These are phyloP conservation scores for Catocala nupta DNA, from an alignment of 2,888 invertebrate genomes.

Conservation along the genomic window DNA sequence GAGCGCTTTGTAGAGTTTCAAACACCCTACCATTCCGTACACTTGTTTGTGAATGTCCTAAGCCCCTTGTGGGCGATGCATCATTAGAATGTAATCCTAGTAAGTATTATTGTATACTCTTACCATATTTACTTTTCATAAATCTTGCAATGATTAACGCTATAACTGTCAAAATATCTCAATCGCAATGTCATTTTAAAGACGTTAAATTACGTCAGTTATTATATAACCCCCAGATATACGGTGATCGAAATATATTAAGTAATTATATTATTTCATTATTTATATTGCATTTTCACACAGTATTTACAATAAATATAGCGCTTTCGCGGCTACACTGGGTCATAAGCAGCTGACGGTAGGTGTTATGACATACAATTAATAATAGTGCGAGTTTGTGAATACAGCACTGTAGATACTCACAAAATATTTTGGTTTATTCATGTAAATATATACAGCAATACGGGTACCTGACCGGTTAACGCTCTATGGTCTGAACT, in stretches of 20 bases:
- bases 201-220: too few relatives aligned
- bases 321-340: conserved; percentile 6
- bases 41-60: conserved; percentile 95
- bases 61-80: conserved; percentile 94
- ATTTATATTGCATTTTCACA: conserved; percentile 4
- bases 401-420: conserved; percentile 32
- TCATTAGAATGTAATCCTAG: conserved; percentile 94
- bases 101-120: conserved; percentile 71
- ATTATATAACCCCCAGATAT: too few relatives aligned
- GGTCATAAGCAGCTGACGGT: conserved; percentile 20
- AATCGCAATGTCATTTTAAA: too few relatives aligned
- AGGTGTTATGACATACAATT: conserved; percentile 15
- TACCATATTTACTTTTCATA: not conserved
- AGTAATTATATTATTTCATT: not conserved
- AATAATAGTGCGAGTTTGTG: conserved; percentile 12
- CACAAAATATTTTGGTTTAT: conserved; percentile 19
- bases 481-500: not conserved
- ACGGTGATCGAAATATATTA: too few relatives aligned
- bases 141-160: not conserved
- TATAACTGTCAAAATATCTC: too few relatives aligned
- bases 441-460: conserved; percentile 51
- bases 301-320: conserved; percentile 4
- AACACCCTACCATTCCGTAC: conserved; percentile 95
- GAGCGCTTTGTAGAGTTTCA: conserved; percentile 94
- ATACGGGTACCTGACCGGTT: conserved; percentile 5